Evolutionary conservation across 2,888 invertebrate species (phyloP).

Genomic region (Drosophila cognata): DNA sequence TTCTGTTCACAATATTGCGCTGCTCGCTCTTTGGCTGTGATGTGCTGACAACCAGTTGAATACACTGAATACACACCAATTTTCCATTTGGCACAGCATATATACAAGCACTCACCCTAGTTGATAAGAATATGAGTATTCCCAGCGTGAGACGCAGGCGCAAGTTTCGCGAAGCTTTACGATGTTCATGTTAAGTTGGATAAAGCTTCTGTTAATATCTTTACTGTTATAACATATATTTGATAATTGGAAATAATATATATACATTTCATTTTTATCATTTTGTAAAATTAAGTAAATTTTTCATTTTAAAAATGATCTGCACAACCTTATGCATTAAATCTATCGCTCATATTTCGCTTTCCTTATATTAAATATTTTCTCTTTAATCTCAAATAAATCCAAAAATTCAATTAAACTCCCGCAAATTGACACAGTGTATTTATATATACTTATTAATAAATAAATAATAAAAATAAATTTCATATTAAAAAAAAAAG

Average conservation of each 20-base stretch:
- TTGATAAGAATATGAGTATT: constrained; percentile 8
- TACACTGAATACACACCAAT: constrained; percentile 48
- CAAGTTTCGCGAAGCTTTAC: constrained; percentile 16
- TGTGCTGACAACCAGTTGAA: constrained; percentile 74
- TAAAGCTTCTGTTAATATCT: constrained; percentile 32
- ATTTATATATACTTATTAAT: not conserved
- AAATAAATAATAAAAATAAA: not conserved
- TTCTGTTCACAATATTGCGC: constrained; percentile 29
- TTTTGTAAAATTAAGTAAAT: not conserved
- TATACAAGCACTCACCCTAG: not conserved
- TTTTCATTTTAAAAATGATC: not conserved
- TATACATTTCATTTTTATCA: not conserved
- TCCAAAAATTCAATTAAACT: not conserved
- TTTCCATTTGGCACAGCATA: constrained; percentile 18
- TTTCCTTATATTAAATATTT: not conserved
- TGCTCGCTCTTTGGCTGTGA: constrained; percentile 13
- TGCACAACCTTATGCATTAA: not conserved
- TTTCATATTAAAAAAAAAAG: not conserved
- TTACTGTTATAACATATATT: not conserved
- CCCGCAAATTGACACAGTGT: not conserved
- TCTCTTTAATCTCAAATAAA: not conserved
- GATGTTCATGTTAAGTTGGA: constrained; percentile 16
- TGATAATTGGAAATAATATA: not conserved
- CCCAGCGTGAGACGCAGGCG: constrained; percentile 36
- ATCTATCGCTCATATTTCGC: not conserved